Base-by-base conservation (phyloP, 1,140 invertebrate genomes). In the Calycopis cecrops region DNA sequence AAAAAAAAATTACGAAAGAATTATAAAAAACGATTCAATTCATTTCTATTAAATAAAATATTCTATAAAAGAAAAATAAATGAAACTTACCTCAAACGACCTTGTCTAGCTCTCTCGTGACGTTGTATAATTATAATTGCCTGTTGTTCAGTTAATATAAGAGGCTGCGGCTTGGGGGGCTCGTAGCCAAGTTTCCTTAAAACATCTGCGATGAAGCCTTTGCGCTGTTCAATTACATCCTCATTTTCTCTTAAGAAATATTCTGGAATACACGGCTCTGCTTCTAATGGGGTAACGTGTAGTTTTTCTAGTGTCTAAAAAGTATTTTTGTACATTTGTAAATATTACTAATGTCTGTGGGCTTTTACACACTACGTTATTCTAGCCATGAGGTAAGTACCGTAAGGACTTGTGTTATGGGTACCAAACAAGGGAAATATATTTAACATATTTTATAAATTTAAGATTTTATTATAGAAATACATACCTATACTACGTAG, bases 71-170 rank as follows among this genome's bases (percentile, higher is more conserved):
- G 6, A 3, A 28, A 28, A 28, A 28, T 28, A 28, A n/a, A 28
- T 28, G 21, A 55, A 55, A 38, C 48, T 65, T 74, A 86, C 76
- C 91, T 88, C 4, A 94, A 64, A 42, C 96, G 88, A 17, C 95
- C 97, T 79, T 98, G 97, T 40, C 97, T 90, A 0, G 96, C 97
- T 66, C 97, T 85, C 83, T 98, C 97, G 71, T 98, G 96, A 21
- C 92, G 92, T 80, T 98, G 97, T 55, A 99, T 93, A 1, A 97
- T 88, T 33, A 91, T 88, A 35, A 98, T 93, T 0, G 96, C 96
- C 85, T 98, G 94, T 35, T 94, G 91, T 73, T 96, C 91, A 0
- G 92, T 94, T 73, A 97, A 90, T 6, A 88, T 84, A 33, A 83
- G 58, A 12, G 78, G 75, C 16, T 87, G 81, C 54, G 89, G 89